Conservation (phyloP, 1,140 invertebrate genomes). For the Dreissena rostriformis region DNA sequence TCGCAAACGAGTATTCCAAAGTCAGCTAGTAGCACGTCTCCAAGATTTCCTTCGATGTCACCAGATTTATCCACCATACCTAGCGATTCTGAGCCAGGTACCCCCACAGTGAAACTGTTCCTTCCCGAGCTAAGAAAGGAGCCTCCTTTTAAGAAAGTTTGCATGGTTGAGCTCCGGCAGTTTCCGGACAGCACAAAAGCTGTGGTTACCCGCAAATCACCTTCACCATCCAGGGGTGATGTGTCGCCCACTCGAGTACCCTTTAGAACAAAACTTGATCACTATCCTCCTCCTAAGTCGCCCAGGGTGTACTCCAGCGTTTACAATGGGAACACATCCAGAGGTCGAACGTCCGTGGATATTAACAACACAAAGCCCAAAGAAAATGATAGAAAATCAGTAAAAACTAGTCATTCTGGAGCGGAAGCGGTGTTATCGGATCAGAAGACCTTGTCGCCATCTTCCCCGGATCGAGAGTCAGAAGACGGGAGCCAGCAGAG, state of each 20-base stretch:
- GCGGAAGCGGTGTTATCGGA: background rate
- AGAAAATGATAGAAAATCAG: slow-evolving; percentile 18
- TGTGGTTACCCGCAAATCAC: slow-evolving; percentile 60
- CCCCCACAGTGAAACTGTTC: slow-evolving; percentile 39
- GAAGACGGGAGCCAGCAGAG: slow-evolving; percentile 67
- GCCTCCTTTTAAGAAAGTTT: slow-evolving; percentile 75
- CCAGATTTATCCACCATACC: slow-evolving; percentile 56
- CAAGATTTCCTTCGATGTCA: slow-evolving; percentile 46
- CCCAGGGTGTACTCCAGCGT: slow-evolving; percentile 37
- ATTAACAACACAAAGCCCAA: background rate
- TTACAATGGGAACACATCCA: slow-evolving; percentile 28
- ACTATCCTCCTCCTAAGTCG: slow-evolving; percentile 28
- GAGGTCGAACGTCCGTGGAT: slow-evolving; percentile 40
- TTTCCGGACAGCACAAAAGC: slow-evolving; percentile 70
- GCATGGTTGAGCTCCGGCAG: slow-evolving; percentile 73
- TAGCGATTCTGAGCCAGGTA: slow-evolving; percentile 51
- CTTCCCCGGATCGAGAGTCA: slow-evolving; percentile 64
- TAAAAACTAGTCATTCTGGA: slow-evolving; percentile 35
- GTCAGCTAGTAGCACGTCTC: slow-evolving; percentile 36
- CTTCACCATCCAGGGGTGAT: slow-evolving; percentile 36
- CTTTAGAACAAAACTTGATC: slow-evolving; percentile 40
- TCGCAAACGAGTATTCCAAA: slow-evolving; percentile 19
- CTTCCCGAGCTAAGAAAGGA: slow-evolving; percentile 61
- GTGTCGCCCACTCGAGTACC: slow-evolving; percentile 27
- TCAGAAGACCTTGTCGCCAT: slow-evolving; percentile 3